Evolutionary conservation across 2,888 invertebrate species (phyloP).

Genomic region (Acrobasis repandana): DNA sequence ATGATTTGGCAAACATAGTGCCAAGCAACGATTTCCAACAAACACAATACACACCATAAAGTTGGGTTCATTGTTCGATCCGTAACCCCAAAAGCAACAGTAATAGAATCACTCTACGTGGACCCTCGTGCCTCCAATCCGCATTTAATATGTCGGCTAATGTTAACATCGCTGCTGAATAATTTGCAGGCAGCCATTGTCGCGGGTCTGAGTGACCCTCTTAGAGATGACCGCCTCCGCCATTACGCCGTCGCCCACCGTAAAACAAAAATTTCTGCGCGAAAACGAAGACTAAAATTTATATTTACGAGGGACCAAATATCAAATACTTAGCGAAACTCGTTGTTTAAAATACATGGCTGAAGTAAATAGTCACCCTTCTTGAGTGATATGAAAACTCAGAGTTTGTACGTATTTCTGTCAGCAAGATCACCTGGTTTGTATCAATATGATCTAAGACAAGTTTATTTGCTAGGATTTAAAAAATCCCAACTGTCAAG

Average conservation of each 20-base stretch:
- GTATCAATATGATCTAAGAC: too few relatives aligned
- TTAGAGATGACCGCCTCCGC: conserved; percentile 40
- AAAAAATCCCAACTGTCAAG: too few relatives aligned
- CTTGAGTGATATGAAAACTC: too few relatives aligned
- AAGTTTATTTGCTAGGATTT: too few relatives aligned
- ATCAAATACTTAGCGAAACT: too few relatives aligned
- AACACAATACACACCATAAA: too few relatives aligned
- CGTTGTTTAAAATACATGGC: too few relatives aligned
- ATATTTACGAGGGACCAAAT: neutral
- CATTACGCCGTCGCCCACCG: conserved; percentile 31
- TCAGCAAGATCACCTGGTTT: too few relatives aligned
- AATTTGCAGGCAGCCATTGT: conserved; percentile 37
- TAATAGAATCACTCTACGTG: conserved; percentile 15
- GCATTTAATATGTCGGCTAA: conserved; percentile 39
- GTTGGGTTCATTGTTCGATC: neutral
- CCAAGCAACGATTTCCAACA: too few relatives aligned
- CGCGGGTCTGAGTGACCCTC: conserved; percentile 41
- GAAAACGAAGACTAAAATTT: conserved; percentile 16
- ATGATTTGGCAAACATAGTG: too few relatives aligned
- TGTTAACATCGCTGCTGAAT: conserved; percentile 54
- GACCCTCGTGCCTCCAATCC: conserved; percentile 34
- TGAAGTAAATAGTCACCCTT: too few relatives aligned
- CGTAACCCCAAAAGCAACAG: conserved; percentile 1
- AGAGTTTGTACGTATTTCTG: too few relatives aligned
- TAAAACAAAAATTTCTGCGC: conserved; percentile 22